Evolutionary conservation across 2,797 vertebrate genomes (phyloP).

Genomic region (Acanthurus leucopareius): DNA sequence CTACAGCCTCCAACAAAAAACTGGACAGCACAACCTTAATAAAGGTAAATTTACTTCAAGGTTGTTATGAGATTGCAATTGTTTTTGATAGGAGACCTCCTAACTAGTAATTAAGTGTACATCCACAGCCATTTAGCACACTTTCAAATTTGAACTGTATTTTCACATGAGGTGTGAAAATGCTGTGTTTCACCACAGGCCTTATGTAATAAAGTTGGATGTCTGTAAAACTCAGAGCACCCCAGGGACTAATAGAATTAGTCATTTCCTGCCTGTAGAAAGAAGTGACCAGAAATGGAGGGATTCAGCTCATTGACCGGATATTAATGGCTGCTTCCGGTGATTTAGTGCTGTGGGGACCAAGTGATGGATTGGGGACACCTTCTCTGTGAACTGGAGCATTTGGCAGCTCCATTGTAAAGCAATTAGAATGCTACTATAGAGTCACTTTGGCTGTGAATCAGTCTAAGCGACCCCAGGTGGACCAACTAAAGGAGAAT

Average conservation of each 20-base stretch:
- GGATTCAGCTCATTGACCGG: slow-evolving; percentile 67
- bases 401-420: slow-evolving; percentile 64
- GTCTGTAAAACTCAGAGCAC: slow-evolving; percentile 31
- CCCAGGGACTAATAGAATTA: slow-evolving; percentile 40
- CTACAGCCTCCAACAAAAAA: neutral
- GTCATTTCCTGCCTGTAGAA: slow-evolving; percentile 50
- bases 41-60: neutral
- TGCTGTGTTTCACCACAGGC: slow-evolving; percentile 11
- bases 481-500: slow-evolving; percentile 34
- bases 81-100: neutral
- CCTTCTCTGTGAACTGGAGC: slow-evolving; percentile 68
- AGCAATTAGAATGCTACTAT: slow-evolving; percentile 67
- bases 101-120: neutral
- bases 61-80: neutral
- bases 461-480: slow-evolving; percentile 42
- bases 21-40: neutral
- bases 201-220: slow-evolving; percentile 38
- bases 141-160: no score
- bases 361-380: slow-evolving; percentile 73
- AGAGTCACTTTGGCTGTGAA: slow-evolving; percentile 53
- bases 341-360: slow-evolving; percentile 59
- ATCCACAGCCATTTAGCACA: no score
- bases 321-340: slow-evolving; percentile 68
- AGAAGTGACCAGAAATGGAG: slow-evolving; percentile 57
- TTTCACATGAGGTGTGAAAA: slow-evolving; percentile 10